Percentiles rank a stretch among this genome's conserved stretches.
Evolutionary conservation across 2,797 vertebrate species (phyloP).

Genomic region (Nannoperca obscura): DNA sequence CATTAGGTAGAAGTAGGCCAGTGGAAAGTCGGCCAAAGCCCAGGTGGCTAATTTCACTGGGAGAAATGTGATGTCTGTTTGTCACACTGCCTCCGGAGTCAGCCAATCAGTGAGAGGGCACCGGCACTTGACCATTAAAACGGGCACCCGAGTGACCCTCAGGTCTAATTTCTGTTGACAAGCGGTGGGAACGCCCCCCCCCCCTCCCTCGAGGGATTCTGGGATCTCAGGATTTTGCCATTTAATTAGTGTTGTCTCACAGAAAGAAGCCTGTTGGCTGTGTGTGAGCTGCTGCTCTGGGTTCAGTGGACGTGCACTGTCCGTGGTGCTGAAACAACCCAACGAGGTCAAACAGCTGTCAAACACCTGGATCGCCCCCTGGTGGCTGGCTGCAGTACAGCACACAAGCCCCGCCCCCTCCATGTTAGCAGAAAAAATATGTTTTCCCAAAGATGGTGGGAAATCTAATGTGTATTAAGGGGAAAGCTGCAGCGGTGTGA

Average conservation of each 20-base stretch:
- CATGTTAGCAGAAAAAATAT: no score
- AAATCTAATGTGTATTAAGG: no score
- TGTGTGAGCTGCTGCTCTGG: background rate
- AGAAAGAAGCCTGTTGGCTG: constrained; percentile 12
- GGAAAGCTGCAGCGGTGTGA: no score
- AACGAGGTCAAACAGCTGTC: no score
- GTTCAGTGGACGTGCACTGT: background rate
- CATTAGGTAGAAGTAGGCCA: constrained; percentile 29
- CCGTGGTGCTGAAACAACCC: constrained; percentile 42
- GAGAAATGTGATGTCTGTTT: constrained; percentile 27
- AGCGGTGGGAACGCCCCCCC: constrained; percentile 12
- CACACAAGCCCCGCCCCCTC: no score
- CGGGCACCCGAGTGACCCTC: constrained; percentile 35
- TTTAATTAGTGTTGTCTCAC: constrained; percentile 2
- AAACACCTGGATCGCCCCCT: no score
- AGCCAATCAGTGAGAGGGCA: constrained; percentile 9
- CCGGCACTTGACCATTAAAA: constrained; percentile 50
- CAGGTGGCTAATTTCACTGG: constrained; percentile 41
- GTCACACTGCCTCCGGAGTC: constrained; percentile 26
- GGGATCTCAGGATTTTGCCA: constrained; percentile 5
- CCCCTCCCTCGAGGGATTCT: constrained; percentile 14
- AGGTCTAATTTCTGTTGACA: constrained; percentile 41
- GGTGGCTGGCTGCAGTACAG: no score
- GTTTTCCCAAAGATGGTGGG: no score
- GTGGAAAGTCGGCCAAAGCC: constrained; percentile 44